Base-by-base conservation (phyloP, 2,113 vertebrate species). In the Boleophthalmus pectinirostris region DNA sequence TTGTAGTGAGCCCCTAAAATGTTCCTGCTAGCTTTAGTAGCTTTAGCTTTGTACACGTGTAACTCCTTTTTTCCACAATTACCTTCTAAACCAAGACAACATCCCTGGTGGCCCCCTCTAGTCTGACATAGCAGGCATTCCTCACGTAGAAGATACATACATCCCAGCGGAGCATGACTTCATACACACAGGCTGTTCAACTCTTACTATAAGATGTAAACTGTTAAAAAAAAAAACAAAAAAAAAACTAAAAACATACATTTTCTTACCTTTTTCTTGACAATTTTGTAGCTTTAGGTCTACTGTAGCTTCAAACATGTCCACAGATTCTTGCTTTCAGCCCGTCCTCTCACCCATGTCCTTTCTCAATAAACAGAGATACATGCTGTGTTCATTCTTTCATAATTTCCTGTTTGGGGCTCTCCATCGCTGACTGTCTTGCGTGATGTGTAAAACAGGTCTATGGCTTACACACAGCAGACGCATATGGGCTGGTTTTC, bases 191-290 rank as follows among this genome's bases (percentile, higher is more conserved):
- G 77, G 63, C 74, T 58, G 87, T 86, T 78, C 84, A 74, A 60
- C 68, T 70, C 64, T 24, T 29, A 51, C 23, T 1, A 43, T n/a
- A 21, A 58, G 61, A 10, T 60, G 3, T 61, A 16, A 16, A 49
- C 15, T 11, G 12, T 60, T 66, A 68, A 60, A n/a, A 87, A 35
- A 68, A 68, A 60, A n/a, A 87, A 35, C 13, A 1, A 0, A 58
- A 3, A 51, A 18, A 21, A 16, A n/a, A 2, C 14, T 0, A 10
- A n/a, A n/a, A n/a, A n/a, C n/a, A n/a, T n/a, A 29, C 29, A 29
- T 29, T 5, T 2, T 56, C 91, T 92, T 82, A 94, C 92, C 91
- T 90, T 90, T 90, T 46, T 75, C 46, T 25, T 73, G 38, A 51
- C n/a, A 15, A 57, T 38, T 13, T 14, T 10, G 61, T 12, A 6